These are phyloP conservation scores for Cyclophora albipunctata DNA, from an alignment of 2,888 invertebrate genomes.

Conservation along the genomic window DNA sequence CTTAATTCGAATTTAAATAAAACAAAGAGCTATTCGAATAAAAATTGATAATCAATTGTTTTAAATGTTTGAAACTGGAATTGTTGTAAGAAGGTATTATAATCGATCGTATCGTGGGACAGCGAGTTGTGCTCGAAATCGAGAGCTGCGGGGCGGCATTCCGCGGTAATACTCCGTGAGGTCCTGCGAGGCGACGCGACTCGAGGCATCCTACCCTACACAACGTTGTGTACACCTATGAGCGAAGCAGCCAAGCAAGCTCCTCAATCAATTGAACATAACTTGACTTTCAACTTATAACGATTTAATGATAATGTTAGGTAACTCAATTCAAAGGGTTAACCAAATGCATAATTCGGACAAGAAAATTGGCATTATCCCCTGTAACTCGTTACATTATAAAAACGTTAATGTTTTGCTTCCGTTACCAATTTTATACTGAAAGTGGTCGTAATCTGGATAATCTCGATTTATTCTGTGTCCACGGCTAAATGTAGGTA, in stretches of 20 bases:
- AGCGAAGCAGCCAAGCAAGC: too few relatives aligned
- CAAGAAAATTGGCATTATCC: slow-evolving; percentile 18
- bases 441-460: slow-evolving; percentile 22
- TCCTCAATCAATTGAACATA: too few relatives aligned
- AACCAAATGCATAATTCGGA: slow-evolving; percentile 10
- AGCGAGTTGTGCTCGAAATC: slow-evolving; percentile 37
- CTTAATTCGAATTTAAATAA: not conserved
- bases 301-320: too few relatives aligned
- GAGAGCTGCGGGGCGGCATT: slow-evolving; percentile 65
- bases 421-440: slow-evolving; percentile 12
- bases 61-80: slow-evolving; percentile 20
- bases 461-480: slow-evolving; percentile 20
- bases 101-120: slow-evolving; percentile 16
- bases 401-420: slow-evolving; percentile 10
- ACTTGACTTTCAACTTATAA: too few relatives aligned
- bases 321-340: too few relatives aligned
- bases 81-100: too few relatives aligned
- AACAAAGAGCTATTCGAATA: slow-evolving; percentile 2
- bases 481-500: slow-evolving; percentile 35
- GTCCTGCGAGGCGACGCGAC: slow-evolving; percentile 22
- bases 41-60: slow-evolving; percentile 8
- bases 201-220: not conserved
- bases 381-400: slow-evolving; percentile 8
- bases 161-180: slow-evolving; percentile 60
- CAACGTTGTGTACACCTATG: too few relatives aligned